Percentiles rank a stretch among this genome's conserved stretches.
phyloP scores from a whole-genome alignment of 2,888 invertebrate species.

The Plebejus anna region DNA sequence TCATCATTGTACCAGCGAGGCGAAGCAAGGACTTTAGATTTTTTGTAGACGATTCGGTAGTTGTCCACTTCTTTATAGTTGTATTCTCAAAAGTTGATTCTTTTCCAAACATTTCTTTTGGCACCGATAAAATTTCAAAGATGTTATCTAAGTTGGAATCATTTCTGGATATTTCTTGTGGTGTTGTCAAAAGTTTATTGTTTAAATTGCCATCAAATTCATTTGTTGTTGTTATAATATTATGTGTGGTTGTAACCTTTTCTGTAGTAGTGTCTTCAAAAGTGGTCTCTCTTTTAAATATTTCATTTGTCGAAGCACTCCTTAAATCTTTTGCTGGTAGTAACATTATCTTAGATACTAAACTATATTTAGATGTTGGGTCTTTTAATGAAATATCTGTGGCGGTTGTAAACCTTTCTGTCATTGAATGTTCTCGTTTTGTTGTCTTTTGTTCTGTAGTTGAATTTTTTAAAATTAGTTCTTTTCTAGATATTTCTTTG shows the following conservation, averaged over 20 bases:
- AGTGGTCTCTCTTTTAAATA: not conserved
- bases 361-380: not conserved
- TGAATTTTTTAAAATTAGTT: not conserved
- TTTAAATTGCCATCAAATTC: not conserved
- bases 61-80: not conserved
- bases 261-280: not conserved
- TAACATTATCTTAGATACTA: too few species aligned
- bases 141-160: not conserved
- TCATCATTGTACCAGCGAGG: not conserved
- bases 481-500: not conserved
- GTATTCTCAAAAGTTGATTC: not conserved
- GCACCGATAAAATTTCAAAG: not conserved
- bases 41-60: not conserved
- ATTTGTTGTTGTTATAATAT: not conserved
- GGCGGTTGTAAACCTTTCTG: not conserved
- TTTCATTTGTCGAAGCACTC: not conserved
- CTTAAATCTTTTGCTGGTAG: not conserved
- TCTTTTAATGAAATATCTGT: not conserved
- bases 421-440: not conserved
- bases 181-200: not conserved
- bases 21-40: not conserved
- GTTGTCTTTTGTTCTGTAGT: not conserved
- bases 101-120: not conserved
- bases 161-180: not conserved
- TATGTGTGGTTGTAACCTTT: not conserved